These are phyloP conservation scores for Girardinus metallicus DNA, from an alignment of 2,797 vertebrate species.

Conservation along the genomic window DNA sequence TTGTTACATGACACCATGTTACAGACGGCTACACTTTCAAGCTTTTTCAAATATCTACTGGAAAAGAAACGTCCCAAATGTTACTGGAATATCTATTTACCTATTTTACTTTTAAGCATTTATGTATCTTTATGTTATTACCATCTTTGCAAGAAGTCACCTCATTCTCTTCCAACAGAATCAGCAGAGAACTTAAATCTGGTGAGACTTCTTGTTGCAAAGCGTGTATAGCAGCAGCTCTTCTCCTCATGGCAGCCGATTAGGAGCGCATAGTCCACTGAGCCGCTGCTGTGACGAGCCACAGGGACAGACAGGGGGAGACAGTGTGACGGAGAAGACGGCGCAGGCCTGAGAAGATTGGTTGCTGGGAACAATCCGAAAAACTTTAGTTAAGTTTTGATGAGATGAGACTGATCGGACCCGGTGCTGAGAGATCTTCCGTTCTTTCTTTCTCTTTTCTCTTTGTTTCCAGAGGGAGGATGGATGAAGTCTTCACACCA, in stretches of 20 bases:
- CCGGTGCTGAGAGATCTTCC: slow-evolving; percentile 62
- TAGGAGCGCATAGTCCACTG: slow-evolving; percentile 53
- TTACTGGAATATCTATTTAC: slow-evolving; percentile 8
- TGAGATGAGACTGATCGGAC: slow-evolving; percentile 73
- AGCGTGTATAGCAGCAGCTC: slow-evolving; percentile 45
- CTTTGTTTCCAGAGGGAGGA: slow-evolving; percentile 36
- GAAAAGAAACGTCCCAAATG: neutral
- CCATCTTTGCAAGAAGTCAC: neutral
- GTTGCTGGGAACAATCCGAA: slow-evolving; percentile 67
- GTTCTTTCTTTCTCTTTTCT: slow-evolving; percentile 36
- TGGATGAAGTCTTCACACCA: slow-evolving; percentile 59
- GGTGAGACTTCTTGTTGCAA: slow-evolving; percentile 64
- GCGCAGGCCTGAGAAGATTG: slow-evolving; percentile 54
- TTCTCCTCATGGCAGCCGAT: slow-evolving; percentile 62
- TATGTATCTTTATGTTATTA: neutral
- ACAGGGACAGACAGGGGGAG: slow-evolving; percentile 77
- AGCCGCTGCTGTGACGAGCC: slow-evolving; percentile 74
- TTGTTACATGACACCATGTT: neutral
- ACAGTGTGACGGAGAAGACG: slow-evolving; percentile 74
- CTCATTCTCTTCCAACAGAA: neutral
- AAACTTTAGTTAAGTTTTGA: slow-evolving; percentile 78
- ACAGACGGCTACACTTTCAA: neutral
- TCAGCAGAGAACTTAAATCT: neutral
- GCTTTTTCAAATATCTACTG: neutral
- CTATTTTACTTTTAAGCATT: neutral